Conservation (phyloP, 2,888 invertebrate genomes). For the Mesorhabditis spiculigera region DNA sequence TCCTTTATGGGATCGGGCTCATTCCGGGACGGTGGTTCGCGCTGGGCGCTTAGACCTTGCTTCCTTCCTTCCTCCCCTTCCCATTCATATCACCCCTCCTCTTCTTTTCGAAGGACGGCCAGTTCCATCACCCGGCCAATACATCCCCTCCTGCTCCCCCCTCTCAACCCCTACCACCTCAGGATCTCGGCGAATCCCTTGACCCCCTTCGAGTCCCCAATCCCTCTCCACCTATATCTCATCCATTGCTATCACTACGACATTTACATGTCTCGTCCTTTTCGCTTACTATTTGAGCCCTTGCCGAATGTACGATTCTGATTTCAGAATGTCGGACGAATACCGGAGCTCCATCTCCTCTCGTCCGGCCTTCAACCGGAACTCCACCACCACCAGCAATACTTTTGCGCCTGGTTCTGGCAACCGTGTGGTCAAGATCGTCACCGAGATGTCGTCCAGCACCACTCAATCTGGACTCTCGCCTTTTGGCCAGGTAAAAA, state of each 20-base stretch:
- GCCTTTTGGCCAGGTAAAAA: slow-evolving; percentile 19
- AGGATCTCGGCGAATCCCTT: neutral
- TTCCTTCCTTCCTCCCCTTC: too few relatives aligned
- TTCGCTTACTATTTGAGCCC: neutral
- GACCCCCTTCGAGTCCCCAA: neutral
- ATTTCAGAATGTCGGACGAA: slow-evolving; percentile 29
- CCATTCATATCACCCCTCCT: too few relatives aligned
- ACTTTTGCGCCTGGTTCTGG: slow-evolving; percentile 22
- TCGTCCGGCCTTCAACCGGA: slow-evolving; percentile 42
- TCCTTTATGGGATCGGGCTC: too few relatives aligned
- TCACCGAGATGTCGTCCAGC: slow-evolving; percentile 49
- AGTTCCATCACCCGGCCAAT: neutral
- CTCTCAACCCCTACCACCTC: neutral
- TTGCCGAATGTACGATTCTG: neutral
- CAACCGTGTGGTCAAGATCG: slow-evolving; percentile 54
- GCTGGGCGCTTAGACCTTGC: too few relatives aligned
- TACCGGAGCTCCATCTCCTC: slow-evolving; percentile 46
- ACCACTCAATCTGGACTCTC: slow-evolving; percentile 29
- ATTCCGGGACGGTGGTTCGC: too few relatives aligned
- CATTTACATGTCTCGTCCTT: too few relatives aligned
- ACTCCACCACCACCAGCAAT: slow-evolving; percentile 22
- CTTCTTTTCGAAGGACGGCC: too few relatives aligned
- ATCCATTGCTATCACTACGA: too few relatives aligned
- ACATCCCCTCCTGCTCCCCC: neutral
- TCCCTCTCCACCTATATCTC: neutral